phyloP scores from a whole-genome alignment of 2,888 invertebrate genomes.

The Diarsia brunnea region DNA sequence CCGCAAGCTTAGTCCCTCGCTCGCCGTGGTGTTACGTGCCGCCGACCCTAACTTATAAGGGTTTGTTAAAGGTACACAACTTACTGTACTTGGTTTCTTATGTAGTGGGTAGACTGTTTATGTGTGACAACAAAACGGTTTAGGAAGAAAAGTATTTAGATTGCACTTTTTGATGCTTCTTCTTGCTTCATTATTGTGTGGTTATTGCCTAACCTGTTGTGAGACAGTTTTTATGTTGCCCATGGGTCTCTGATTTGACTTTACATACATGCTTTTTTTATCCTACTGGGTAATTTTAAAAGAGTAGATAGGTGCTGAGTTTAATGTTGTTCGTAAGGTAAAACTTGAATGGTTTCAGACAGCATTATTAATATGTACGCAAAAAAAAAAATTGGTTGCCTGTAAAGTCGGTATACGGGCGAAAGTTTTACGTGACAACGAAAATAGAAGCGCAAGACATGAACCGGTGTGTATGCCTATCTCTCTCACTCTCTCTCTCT shows the following conservation, averaged over 20 bases:
- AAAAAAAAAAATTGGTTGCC: too few relatives aligned
- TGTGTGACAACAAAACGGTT: conserved; percentile 24
- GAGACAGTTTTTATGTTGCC: too few relatives aligned
- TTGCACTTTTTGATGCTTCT: not conserved
- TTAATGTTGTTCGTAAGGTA: not conserved
- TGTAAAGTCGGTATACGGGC: too few relatives aligned
- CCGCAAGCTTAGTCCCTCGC: conserved; percentile 30
- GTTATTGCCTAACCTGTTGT: too few relatives aligned
- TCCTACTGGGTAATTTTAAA: not conserved
- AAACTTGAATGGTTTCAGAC: not conserved
- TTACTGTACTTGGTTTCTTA: conserved; percentile 34
- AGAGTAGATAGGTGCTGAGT: not conserved
- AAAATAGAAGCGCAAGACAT: too few relatives aligned
- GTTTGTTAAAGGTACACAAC: conserved; percentile 45
- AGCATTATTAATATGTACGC: too few relatives aligned
- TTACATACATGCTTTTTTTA: too few relatives aligned
- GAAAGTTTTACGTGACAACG: too few relatives aligned
- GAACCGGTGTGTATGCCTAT: too few relatives aligned
- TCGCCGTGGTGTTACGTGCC: conserved; percentile 51
- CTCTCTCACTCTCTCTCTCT: too few relatives aligned
- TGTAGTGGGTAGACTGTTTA: conserved; percentile 20
- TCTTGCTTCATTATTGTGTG: too few relatives aligned
- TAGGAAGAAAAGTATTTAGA: not conserved
- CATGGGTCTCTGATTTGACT: too few relatives aligned
- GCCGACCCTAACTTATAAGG: conserved; percentile 51